Conservation (phyloP, 2,113 vertebrate genomes). For the Ciconia boyciana region DNA sequence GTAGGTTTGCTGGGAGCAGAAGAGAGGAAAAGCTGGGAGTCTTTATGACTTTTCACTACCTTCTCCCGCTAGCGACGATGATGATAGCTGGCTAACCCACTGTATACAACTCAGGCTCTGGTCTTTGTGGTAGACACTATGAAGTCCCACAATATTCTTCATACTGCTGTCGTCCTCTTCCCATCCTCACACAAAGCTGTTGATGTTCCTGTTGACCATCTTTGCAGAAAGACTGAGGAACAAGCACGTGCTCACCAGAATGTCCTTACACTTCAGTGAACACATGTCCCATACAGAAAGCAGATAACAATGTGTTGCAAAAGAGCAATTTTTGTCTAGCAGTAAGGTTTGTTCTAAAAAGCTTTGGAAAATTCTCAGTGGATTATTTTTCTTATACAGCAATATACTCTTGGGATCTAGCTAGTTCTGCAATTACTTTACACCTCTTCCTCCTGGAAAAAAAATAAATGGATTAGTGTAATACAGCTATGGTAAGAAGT, state of each 20-base stretch:
- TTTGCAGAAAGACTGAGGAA: not conserved
- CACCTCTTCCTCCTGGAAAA: not conserved
- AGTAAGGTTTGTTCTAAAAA: not conserved
- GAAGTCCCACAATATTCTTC: not conserved
- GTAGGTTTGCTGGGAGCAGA: not conserved
- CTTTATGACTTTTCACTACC: not conserved
- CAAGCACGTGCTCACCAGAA: not conserved
- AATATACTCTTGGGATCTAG: not conserved
- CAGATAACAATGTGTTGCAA: not conserved
- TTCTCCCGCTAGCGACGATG: rapidly evolving
- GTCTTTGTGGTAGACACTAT: rapidly evolving
- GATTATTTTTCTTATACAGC: not conserved
- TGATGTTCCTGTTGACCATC: not conserved
- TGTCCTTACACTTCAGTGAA: not conserved
- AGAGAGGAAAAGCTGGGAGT: not conserved
- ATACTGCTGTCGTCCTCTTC: not conserved
- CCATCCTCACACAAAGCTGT: not conserved
- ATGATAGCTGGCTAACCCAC: rapidly evolving
- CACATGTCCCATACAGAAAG: rapidly evolving
- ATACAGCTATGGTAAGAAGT: not conserved
- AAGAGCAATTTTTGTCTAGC: not conserved
- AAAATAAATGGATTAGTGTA: not conserved
- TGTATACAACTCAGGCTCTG: not conserved
- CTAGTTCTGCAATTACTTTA: slow-evolving; percentile 24
- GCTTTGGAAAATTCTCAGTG: not conserved